Evolutionary conservation across 2,888 invertebrate species (phyloP).

Genomic region (Formica aserva): DNA sequence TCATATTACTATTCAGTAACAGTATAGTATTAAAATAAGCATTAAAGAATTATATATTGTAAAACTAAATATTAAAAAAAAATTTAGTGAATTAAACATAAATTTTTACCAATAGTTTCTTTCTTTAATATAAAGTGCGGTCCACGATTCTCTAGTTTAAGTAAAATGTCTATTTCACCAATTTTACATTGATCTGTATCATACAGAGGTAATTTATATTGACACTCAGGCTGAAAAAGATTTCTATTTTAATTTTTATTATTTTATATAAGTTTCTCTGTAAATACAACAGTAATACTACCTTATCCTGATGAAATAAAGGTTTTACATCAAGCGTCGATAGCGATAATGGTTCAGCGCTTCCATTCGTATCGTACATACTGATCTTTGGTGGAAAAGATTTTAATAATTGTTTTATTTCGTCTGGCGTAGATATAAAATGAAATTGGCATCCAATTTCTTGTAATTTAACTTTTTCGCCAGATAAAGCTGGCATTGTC

Average conservation of each 20-base stretch:
- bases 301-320: constrained; percentile 78
- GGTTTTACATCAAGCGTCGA: constrained; percentile 76
- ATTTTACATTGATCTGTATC: constrained; percentile 75
- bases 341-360: constrained; percentile 76
- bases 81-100: not conserved
- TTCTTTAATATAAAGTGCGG: constrained; percentile 77
- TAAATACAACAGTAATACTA: constrained; percentile 56
- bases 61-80: not conserved
- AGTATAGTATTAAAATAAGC: not conserved
- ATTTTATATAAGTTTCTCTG: not conserved
- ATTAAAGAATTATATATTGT: not conserved
- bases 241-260: constrained; percentile 29
- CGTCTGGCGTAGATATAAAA: constrained; percentile 81
- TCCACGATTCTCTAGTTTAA: constrained; percentile 81
- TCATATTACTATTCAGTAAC: not conserved
- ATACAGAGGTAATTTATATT: constrained; percentile 77
- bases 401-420: constrained; percentile 80
- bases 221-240: constrained; percentile 72
- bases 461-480: constrained; percentile 78
- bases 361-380: constrained; percentile 76
- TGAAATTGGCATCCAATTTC: constrained; percentile 82
- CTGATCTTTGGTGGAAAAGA: constrained; percentile 83
- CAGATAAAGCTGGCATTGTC: constrained; percentile 69
- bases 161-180: constrained; percentile 77
- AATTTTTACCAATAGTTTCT: constrained; percentile 68